These are phyloP conservation scores for Stegophylla sp. DNA, from an alignment of 2,888 invertebrate species.

Conservation along the genomic window DNA sequence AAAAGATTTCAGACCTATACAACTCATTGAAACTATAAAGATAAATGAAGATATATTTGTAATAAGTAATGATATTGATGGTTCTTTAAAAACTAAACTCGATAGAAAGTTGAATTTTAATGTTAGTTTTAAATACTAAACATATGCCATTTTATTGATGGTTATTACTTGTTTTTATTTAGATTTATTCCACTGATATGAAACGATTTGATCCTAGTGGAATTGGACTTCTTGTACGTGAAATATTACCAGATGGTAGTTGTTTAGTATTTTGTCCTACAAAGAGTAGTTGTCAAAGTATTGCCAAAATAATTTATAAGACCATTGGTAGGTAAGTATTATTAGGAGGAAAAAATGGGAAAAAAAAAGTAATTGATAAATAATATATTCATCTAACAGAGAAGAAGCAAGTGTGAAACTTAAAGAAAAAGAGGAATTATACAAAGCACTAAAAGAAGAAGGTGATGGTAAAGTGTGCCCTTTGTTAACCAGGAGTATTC, in stretches of 20 bases:
- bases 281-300: slow-evolving; percentile 90
- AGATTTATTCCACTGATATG: slow-evolving; percentile 72
- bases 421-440: slow-evolving; percentile 71
- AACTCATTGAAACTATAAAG: slow-evolving; percentile 83
- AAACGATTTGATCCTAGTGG: slow-evolving; percentile 78
- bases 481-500: slow-evolving; percentile 73
- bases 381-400: slow-evolving; percentile 1
- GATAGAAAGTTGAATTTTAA: slow-evolving; percentile 54
- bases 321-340: slow-evolving; percentile 65
- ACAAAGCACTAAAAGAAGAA: slow-evolving; percentile 72
- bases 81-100: slow-evolving; percentile 41
- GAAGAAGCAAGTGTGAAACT: slow-evolving; percentile 64
- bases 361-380: not conserved
- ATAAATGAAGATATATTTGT: slow-evolving; percentile 70
- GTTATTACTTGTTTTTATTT: slow-evolving; percentile 56
- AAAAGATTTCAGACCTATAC: slow-evolving; percentile 87
- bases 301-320: slow-evolving; percentile 78
- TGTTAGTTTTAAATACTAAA: slow-evolving; percentile 22
- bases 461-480: slow-evolving; percentile 73
- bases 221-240: slow-evolving; percentile 79
- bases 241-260: slow-evolving; percentile 79
- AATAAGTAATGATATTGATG: slow-evolving; percentile 60
- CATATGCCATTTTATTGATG: not conserved
- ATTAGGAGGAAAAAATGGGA: not conserved
- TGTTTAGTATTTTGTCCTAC: slow-evolving; percentile 93